Evolutionary conservation across 1,140 invertebrate genomes (phyloP), one percentile per base, ranked within the genome.

Genomic region (Drosophila ambigua): DNA sequence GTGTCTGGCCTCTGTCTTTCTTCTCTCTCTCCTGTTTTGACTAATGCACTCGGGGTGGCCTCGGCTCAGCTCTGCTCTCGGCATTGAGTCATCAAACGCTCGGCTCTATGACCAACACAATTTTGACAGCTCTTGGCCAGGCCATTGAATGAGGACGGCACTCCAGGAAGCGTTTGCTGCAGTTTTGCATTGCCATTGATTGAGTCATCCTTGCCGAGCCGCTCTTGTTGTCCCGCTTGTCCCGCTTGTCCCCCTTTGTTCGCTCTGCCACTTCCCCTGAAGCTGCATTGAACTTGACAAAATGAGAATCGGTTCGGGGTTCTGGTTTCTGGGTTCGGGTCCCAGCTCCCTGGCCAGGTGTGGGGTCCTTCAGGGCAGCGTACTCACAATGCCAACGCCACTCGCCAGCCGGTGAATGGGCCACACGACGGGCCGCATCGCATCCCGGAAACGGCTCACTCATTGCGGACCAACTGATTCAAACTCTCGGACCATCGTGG

Each of bases 71-170:
- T 28, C 16, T 39, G 64, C 58, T 28, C 44, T 44, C 35, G 7
- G 51, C n/a, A 84, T 84, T 85, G 81, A 84, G 77, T 71, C 81
- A 84, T 85, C 80, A 77, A 11, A 24, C 26, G 15, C n/a, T 44
- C 58, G 50, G 48, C 53, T 72, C 68, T 72, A 49, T 73, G 68
- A 63, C 68, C 48, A 50, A 49, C 49, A 63, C 31, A 73, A 54
- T 84, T 84, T 84, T 80, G 77, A 85, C 81, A 84, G 61, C 59
- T 71, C 44, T 58, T 44, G 53, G 45, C 39, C 62, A 59, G 41
- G 44, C 31, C 54, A 43, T 23, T 73, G 44, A 63, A 54, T 62
- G 60, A 52, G 20, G 23, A 13, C 28, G 23, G 48, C 73, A 63
- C 81, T 65, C 60, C 77, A 57, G 80, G 80, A 61, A 72, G 44